These are phyloP conservation scores for Melanotaenia boesemani DNA, from an alignment of 2,797 vertebrate species.

Conservation along the genomic window DNA sequence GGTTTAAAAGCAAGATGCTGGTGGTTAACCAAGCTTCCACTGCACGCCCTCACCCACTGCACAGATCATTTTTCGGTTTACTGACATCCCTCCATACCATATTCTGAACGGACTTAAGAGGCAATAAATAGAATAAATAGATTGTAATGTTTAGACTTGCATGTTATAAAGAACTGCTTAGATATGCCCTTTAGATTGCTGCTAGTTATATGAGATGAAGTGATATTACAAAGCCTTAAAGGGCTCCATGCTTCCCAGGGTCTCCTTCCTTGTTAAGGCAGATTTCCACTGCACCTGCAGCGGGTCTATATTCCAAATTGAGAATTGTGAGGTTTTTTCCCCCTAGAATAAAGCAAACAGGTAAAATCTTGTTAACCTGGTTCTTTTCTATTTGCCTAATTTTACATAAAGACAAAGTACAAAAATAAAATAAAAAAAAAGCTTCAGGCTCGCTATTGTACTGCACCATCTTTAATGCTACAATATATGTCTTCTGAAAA, in stretches of 20 bases:
- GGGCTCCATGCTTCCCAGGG: conserved; percentile 37
- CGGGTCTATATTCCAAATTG: conserved; percentile 47
- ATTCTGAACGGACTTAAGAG: conserved; percentile 53
- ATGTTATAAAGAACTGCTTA: conserved; percentile 40
- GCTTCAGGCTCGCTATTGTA: background rate
- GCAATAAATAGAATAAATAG: conserved; percentile 62
- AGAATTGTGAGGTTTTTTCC: conserved; percentile 43
- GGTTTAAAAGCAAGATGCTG: conserved; percentile 29
- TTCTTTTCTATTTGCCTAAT: background rate
- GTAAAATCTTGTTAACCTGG: background rate
- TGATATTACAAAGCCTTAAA: conserved; percentile 53
- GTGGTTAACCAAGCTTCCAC: conserved; percentile 17
- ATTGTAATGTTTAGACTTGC: conserved; percentile 58
- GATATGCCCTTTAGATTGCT: conserved; percentile 40
- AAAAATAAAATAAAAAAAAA: background rate
- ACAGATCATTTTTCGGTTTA: conserved; percentile 45
- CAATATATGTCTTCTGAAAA: background rate
- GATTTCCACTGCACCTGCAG: conserved; percentile 36
- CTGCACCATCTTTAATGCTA: conserved; percentile 2
- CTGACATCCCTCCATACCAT: conserved; percentile 47
- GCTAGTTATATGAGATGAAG: conserved; percentile 45
- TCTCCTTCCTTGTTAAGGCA: conserved; percentile 40
- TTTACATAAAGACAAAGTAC: background rate
- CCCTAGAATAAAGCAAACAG: conserved; percentile 6
- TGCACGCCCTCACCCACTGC: conserved; percentile 11